Evolutionary conservation across 2,113 vertebrate genomes (phyloP).

Genomic region (Microtus oregoni): DNA sequence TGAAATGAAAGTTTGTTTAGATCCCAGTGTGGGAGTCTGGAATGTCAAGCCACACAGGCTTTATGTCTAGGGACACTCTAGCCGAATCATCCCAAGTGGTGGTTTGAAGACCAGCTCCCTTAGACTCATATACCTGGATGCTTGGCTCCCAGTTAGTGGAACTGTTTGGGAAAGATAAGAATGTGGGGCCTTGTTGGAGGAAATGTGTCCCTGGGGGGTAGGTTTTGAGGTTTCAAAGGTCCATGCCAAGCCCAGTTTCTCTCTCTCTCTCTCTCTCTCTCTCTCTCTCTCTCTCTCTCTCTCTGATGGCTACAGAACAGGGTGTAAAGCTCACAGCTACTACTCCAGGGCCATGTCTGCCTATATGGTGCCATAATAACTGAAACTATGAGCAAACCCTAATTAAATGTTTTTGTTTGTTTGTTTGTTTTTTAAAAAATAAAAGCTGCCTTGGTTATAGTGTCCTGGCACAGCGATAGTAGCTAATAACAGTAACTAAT

Average conservation of each 20-base stretch:
- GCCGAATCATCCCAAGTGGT: not conserved
- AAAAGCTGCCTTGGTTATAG: not conserved
- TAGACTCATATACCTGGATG: no score
- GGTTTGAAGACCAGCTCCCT: no score
- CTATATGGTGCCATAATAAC: not conserved
- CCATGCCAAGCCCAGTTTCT: not conserved
- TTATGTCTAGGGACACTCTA: not conserved
- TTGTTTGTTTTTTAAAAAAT: not conserved
- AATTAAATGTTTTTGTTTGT: not conserved
- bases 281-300: no score
- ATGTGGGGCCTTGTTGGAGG: not conserved
- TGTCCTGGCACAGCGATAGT: not conserved
- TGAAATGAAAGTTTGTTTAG: not conserved
- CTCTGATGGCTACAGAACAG: not conserved
- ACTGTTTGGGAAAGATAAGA: not conserved
- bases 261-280: not conserved
- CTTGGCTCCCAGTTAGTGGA: not conserved
- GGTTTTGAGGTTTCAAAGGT: not conserved
- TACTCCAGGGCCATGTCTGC: no score
- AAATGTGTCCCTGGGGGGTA: not conserved
- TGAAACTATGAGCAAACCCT: not conserved
- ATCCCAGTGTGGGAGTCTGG: not conserved
- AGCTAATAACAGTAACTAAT: not conserved
- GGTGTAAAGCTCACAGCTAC: not conserved
- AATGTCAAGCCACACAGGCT: not conserved